Evolutionary conservation across 2,888 invertebrate species (phyloP), one percentile per base, ranked within the genome.

Genomic region (Eulithis testata): DNA sequence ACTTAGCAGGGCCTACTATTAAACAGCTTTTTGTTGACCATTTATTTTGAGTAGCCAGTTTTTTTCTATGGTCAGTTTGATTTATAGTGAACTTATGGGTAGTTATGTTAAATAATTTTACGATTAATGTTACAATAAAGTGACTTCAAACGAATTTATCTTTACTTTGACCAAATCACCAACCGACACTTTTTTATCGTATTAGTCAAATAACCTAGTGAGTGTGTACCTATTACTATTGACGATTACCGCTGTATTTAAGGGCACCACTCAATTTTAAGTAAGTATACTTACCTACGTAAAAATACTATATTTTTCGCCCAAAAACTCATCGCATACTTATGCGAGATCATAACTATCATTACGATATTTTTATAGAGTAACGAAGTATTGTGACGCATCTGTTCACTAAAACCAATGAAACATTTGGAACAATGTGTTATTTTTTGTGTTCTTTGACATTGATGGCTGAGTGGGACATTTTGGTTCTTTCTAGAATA

Each of bases 371-470:
- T 84, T 81, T 83, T 78, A 80, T 81, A 75, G 77, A 80, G 71
- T 89, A 89, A 90, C 86, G 87, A 89, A 80, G 83, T 79, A 89
- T 90, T 90, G 89, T 88, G 71, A 37, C 77, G 72, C 90, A 90
- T 90, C 90, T 90, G 90, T 87, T 86, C 79, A 12, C 63, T 54
- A 31, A n/a, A 61, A 57, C 68, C 45, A n/a, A 43, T 43, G 31
- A 71, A 76, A 76, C 21, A 21, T 21, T 21, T 78, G 72, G 1
- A 36, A 36, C 71, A 76, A 76, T 78, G 72, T 31, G 1, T 0
- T 5, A 75, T 86, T 87, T 86, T 87, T 84, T 85, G 73, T 84
- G 73, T 78, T 79, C 73, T 76, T 77, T 80, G 80, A 79, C 76
- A 75, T 74, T 77, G 74, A 78, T 67, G 47, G 67, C 44, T 59